Percentiles rank a stretch among this genome's conserved stretches.
These are phyloP conservation scores for Cepphus grylle DNA, from an alignment of 2,113 vertebrate genomes.

Conservation along the genomic window DNA sequence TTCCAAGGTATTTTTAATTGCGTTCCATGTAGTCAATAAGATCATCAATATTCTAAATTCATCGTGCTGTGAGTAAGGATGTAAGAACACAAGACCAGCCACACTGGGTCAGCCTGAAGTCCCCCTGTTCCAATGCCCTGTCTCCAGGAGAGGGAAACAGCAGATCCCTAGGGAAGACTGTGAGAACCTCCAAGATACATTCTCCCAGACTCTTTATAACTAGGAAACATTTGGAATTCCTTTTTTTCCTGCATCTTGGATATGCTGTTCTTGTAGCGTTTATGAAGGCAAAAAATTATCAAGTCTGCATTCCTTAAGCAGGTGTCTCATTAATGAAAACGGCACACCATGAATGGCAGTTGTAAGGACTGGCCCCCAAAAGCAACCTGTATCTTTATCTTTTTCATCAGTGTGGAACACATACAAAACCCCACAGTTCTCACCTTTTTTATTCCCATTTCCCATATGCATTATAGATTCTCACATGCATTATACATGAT, in stretches of 20 bases:
- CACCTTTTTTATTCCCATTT: neutral
- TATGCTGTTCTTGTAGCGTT: neutral
- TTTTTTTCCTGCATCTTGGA: neutral
- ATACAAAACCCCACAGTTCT: neutral
- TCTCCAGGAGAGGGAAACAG: neutral
- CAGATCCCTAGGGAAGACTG: neutral
- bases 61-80: neutral
- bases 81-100: neutral
- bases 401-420: neutral
- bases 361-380: neutral
- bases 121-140: neutral
- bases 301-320: neutral
- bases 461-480: neutral
- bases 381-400: neutral
- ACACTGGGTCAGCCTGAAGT: neutral
- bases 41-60: neutral
- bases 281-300: neutral
- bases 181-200: neutral
- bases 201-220: neutral
- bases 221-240: neutral
- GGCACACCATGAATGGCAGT: fast-evolving
- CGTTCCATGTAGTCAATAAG: neutral
- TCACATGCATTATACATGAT: neutral
- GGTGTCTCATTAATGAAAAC: neutral
- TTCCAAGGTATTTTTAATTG: neutral